Evolutionary conservation across 2,888 invertebrate species (phyloP), one percentile per base, ranked within the genome.

Genomic region (Scrobipalpa costella): DNA sequence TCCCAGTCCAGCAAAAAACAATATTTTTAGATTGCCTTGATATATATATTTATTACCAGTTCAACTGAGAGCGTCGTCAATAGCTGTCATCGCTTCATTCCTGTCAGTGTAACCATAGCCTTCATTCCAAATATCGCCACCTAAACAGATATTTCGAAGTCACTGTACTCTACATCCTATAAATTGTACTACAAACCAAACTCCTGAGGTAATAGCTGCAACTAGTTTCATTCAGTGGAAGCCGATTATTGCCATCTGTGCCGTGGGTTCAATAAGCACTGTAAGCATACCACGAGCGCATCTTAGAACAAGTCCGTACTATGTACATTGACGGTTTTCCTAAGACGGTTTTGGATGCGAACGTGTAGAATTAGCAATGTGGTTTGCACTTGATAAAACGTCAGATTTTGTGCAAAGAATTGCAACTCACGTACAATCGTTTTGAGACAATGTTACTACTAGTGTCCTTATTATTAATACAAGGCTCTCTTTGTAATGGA

Each of bases 171-270:
- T 21, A 19, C 2, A 9, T 11, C 50, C 11, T 50, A 50, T 66
- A 47, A 63, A 70, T 76, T 75, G 69, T 61, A 63, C 73, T 71
- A 64, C 57, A 59, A 17, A 27, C 57, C 19, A 47, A 57, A 34
- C 58, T 61, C 17, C 58, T 61, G 64, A 69, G 68, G 72, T 75
- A 78, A 75, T 77, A 77, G 73, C 73, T 69, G 73, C 73, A 75
- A 72, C 73, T 67, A 77, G 73, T 81, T 77, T 73, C 77, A 77
- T 81, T 77, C 75, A 73, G 74, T 75, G 71, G 72, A 74, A 79
- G 75, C 76, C 78, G 78, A 78, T 81, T 79, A 77, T 72, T 73
- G 74, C 70, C 72, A 74, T 68, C 73, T 67, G 68, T 68, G 65
- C 73, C 65, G 68, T 67, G 65, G 68, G 61, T 66, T 73, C 66